phyloP scores from a whole-genome alignment of 2,113 vertebrate species.

The Rousettus leschenaultii region DNA sequence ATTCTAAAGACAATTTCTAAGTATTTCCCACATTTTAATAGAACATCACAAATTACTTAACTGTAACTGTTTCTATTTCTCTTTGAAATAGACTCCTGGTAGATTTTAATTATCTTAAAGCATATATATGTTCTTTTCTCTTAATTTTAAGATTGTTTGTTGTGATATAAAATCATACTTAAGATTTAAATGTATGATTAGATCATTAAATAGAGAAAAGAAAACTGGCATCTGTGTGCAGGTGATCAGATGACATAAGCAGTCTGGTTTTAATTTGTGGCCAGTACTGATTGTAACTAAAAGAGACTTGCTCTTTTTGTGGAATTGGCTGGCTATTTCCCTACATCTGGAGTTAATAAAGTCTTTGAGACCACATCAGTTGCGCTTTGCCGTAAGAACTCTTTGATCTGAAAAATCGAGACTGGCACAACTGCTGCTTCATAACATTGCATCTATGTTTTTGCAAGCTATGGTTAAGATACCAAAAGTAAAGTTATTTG shows the following conservation, averaged over 20 bases:
- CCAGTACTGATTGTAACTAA: constrained; percentile 84
- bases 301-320: constrained; percentile 85
- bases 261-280: constrained; percentile 90
- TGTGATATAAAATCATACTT: constrained; percentile 79
- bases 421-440: constrained; percentile 88
- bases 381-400: constrained; percentile 86
- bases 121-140: constrained; percentile 43
- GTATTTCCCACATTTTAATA: neutral
- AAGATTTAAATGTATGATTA: constrained; percentile 80
- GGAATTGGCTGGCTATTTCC: constrained; percentile 83
- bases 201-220: constrained; percentile 80
- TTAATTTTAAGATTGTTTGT: constrained; percentile 77
- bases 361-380: constrained; percentile 94
- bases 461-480: constrained; percentile 80
- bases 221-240: constrained; percentile 81
- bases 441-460: constrained; percentile 83
- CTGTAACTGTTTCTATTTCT: constrained; percentile 41
- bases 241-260: constrained; percentile 86
- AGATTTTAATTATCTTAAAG: constrained; percentile 57
- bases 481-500: constrained; percentile 78
- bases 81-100: constrained; percentile 48
- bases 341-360: constrained; percentile 96
- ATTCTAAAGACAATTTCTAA: constrained; percentile 35
- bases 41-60: constrained; percentile 35
- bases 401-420: constrained; percentile 91